Evolutionary conservation across 2,888 invertebrate genomes (phyloP).

Genomic region (Parapristionchus giblindavisi): DNA sequence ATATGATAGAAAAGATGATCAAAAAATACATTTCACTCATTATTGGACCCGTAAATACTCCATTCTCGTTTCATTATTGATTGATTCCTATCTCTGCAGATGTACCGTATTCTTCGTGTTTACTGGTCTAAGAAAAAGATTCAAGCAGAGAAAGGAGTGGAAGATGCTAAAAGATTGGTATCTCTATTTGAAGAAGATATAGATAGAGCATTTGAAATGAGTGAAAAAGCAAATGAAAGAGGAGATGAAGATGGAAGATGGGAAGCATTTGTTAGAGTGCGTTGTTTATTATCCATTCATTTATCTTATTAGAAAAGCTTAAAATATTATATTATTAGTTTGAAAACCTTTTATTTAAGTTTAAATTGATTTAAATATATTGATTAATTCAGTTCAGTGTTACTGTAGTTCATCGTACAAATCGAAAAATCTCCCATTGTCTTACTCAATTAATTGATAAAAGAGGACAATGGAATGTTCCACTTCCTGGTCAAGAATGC

Average conservation of each 20-base stretch:
- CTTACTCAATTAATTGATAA: background rate
- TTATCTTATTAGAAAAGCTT: too few species aligned
- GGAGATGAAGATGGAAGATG: slow-evolving; percentile 82
- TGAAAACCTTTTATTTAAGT: background rate
- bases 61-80: background rate
- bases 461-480: slow-evolving; percentile 74
- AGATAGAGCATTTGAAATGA: slow-evolving; percentile 68
- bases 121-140: slow-evolving; percentile 84
- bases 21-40: slow-evolving; percentile 88
- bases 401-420: background rate
- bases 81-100: slow-evolving; percentile 38
- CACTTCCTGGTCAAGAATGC: slow-evolving; percentile 83
- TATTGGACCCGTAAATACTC: slow-evolving; percentile 79
- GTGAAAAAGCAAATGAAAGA: slow-evolving; percentile 13
- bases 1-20: slow-evolving; percentile 82
- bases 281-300: slow-evolving; percentile 47
- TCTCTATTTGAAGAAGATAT: slow-evolving; percentile 78
- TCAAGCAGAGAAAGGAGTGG: slow-evolving; percentile 81
- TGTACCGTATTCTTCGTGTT: slow-evolving; percentile 80
- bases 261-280: slow-evolving; percentile 76
- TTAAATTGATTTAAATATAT: background rate
- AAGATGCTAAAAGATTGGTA: slow-evolving; percentile 88
- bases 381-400: slow-evolving; percentile 22
- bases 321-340: background rate
- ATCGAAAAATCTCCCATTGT: slow-evolving; percentile 13